Evolutionary conservation across 2,888 invertebrate species (phyloP).

Genomic region (Callyntrura guangdongensis): DNA sequence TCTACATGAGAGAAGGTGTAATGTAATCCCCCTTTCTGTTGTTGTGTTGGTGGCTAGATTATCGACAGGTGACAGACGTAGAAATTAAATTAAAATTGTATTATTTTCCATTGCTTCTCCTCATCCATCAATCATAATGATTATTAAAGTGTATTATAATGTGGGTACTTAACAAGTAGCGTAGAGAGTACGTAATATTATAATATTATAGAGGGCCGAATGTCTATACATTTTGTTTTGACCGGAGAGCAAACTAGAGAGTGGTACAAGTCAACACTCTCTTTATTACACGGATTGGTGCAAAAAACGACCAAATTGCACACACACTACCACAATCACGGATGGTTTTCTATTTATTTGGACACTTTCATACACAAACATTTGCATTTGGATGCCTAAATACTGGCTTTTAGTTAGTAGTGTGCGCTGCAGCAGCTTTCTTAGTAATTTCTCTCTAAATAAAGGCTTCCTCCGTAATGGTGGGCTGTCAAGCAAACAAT

Average conservation of each 20-base stretch:
- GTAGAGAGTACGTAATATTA: no score
- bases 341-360: slow-evolving; percentile 59
- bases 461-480: slow-evolving; percentile 26
- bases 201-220: no score
- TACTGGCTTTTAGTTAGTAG: not conserved
- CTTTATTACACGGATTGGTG: slow-evolving; percentile 22
- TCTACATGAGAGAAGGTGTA: not conserved
- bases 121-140: no score
- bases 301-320: no score
- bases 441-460: slow-evolving; percentile 52
- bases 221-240: not conserved
- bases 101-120: not conserved
- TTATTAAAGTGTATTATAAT: no score
- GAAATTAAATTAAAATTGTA: slow-evolving; percentile 22
- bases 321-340: no score
- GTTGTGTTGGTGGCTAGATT: slow-evolving; percentile 1
- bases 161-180: no score
- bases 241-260: slow-evolving; percentile 8
- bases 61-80: slow-evolving; percentile 54
- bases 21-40: slow-evolving; percentile 6
- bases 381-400: not conserved
- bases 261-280: slow-evolving; percentile 51
- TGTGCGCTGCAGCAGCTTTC: slow-evolving; percentile 3
- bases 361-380: slow-evolving; percentile 41
- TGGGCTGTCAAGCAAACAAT: slow-evolving; percentile 55